Percentiles rank a stretch among this genome's conserved stretches.
Evolutionary conservation across 2,113 vertebrate species (phyloP).

Genomic region (Lutjanus erythropterus): DNA sequence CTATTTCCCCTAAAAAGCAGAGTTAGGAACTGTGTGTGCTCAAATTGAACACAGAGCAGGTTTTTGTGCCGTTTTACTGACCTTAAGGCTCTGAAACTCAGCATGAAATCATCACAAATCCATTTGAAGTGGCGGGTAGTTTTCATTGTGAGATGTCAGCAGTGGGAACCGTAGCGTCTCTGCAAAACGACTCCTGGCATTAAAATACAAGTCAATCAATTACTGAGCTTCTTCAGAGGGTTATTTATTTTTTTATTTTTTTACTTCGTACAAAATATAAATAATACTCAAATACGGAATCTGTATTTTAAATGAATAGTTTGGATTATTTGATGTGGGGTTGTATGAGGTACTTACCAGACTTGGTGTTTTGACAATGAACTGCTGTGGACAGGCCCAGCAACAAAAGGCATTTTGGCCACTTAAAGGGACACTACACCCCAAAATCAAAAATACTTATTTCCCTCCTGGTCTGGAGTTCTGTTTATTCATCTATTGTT

Average conservation of each 20-base stretch:
- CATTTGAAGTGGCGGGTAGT: conserved; percentile 12
- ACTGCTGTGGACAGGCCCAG: no score
- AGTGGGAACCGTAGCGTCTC: not conserved
- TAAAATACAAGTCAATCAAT: not conserved
- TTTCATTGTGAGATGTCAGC: not conserved
- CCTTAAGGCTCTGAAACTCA: conserved; percentile 20
- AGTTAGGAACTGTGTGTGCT: not conserved
- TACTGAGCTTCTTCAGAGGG: not conserved
- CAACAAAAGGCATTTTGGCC: no score
- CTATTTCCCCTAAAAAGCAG: conserved; percentile 19
- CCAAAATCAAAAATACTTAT: no score
- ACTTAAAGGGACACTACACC: no score
- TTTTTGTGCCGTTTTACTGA: conserved; percentile 27
- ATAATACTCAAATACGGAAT: not conserved
- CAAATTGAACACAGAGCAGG: conserved; percentile 12
- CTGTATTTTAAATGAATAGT: no score
- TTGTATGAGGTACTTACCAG: no score
- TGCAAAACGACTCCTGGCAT: not conserved
- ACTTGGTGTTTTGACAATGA: no score
- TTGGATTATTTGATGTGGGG: no score
- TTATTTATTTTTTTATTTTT: no score
- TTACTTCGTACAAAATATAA: not conserved
- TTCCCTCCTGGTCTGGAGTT: no score
- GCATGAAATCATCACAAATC: conserved; percentile 35
- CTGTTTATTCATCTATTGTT: no score